A percentile compares a stretch with the other conserved stretches of the same genome.
Evolutionary conservation across 2,888 invertebrate species (phyloP).

Genomic region (Agrotis ipsilon): DNA sequence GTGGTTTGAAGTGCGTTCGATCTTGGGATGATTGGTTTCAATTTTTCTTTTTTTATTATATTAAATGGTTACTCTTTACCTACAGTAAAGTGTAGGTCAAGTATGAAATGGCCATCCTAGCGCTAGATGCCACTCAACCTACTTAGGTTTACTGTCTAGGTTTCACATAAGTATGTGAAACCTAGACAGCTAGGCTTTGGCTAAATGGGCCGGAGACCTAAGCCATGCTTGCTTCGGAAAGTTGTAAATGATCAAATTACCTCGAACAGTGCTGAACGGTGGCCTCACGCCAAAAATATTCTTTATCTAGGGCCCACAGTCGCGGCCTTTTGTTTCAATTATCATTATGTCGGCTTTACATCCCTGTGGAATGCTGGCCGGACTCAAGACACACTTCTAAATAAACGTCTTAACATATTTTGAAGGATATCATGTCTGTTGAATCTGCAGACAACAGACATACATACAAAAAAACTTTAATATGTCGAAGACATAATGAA

Average conservation of each 20-base stretch:
- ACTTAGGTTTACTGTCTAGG: no score
- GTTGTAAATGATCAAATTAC: conserved; percentile 38
- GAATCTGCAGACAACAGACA: not conserved
- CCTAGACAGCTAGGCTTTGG: conserved; percentile 6
- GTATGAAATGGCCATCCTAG: not conserved
- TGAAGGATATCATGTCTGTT: not conserved
- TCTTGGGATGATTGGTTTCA: not conserved
- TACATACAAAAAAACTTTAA: not conserved
- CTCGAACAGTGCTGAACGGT: not conserved
- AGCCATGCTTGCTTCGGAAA: conserved; percentile 4
- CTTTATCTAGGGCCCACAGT: not conserved
- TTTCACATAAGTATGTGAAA: not conserved
- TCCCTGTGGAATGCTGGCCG: not conserved
- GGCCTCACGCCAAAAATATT: conserved; percentile 38
- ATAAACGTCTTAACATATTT: not conserved
- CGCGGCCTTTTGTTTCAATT: conserved; percentile 19
- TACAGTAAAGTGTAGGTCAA: no score
- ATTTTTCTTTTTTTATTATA: not conserved
- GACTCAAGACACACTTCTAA: not conserved
- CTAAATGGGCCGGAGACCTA: conserved; percentile 5
- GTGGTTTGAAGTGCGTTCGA: not conserved
- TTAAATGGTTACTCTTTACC: not conserved
- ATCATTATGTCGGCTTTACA: not conserved
- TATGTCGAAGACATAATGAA: conserved; percentile 6
- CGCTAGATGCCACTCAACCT: not conserved